Conservation (phyloP, 2,888 invertebrate genomes). For the Coleophora flavipennella region DNA sequence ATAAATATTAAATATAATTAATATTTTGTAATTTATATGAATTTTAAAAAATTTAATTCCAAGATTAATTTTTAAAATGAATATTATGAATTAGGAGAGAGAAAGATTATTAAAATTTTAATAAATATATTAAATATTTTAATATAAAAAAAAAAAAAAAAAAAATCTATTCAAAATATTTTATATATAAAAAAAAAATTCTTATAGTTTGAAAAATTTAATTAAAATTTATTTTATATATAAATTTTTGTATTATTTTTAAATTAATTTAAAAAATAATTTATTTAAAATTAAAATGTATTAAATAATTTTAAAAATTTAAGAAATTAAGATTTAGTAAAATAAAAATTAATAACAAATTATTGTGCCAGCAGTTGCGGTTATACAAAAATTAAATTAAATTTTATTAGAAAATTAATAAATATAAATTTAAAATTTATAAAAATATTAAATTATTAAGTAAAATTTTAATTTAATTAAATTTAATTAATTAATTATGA, state of each 20-base stretch:
- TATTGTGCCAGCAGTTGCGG: constrained; percentile 81
- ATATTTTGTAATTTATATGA: constrained; percentile 16
- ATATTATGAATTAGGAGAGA: constrained; percentile 13
- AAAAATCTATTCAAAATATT: constrained; percentile 36
- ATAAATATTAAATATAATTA: constrained; percentile 24
- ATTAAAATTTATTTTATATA: constrained; percentile 70
- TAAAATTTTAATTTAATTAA: constrained; percentile 72
- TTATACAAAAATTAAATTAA: constrained; percentile 75
- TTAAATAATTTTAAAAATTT: constrained; percentile 72
- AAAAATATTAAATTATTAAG: constrained; percentile 62
- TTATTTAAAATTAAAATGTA: constrained; percentile 19
- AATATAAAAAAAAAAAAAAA: constrained; percentile 42
- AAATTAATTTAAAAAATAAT: constrained; percentile 48
- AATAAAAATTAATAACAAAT: constrained; percentile 72
- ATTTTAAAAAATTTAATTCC: constrained; percentile 7
- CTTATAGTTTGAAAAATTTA: constrained; percentile 66
- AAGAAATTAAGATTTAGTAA: constrained; percentile 75
- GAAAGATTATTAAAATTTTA: constrained; percentile 15
- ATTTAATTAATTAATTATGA: constrained; percentile 40
- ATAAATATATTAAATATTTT: constrained; percentile 18
- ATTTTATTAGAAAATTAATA: constrained; percentile 60
- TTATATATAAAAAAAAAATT: constrained; percentile 35
- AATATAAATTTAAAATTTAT: constrained; percentile 36
- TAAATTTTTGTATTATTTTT: constrained; percentile 61
- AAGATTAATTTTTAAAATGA: constrained; percentile 15